phyloP scores from a whole-genome alignment of 2,888 invertebrate genomes.

The Drosophila meridionalis region DNA sequence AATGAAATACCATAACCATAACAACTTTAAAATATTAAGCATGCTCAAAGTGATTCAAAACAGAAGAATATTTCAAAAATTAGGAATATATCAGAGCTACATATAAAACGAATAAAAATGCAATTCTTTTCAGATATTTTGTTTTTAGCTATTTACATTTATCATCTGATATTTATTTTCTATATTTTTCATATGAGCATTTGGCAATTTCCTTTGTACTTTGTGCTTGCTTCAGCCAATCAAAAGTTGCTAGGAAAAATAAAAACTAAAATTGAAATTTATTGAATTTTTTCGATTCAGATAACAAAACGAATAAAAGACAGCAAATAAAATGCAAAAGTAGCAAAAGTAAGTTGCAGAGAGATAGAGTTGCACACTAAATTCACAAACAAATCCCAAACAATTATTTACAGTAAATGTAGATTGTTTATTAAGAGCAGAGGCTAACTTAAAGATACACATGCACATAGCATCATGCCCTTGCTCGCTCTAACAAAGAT shows the following conservation, averaged over 20 bases:
- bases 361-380: slow-evolving; percentile 44
- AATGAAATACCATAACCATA: too few species aligned
- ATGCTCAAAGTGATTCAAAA: too few species aligned
- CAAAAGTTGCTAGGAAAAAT: slow-evolving; percentile 34
- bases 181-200: neutral
- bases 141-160: neutral
- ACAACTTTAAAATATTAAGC: too few species aligned
- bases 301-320: slow-evolving; percentile 22
- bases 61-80: too few species aligned
- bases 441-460: slow-evolving; percentile 38
- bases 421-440: slow-evolving; percentile 78
- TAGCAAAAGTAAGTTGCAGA: neutral
- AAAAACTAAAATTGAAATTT: slow-evolving; percentile 9
- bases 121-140: too few species aligned
- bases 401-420: slow-evolving; percentile 80
- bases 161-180: slow-evolving; percentile 8
- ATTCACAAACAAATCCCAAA: slow-evolving; percentile 65
- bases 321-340: slow-evolving; percentile 15
- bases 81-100: neutral
- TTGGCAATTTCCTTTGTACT: slow-evolving; percentile 20
- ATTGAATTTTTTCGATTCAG: slow-evolving; percentile 27
- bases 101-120: neutral
- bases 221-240: slow-evolving; percentile 35
- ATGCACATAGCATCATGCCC: neutral
- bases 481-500: neutral